phyloP scores from a whole-genome alignment of 2,113 vertebrate genomes.

The Neomonachus schauinslandi region DNA sequence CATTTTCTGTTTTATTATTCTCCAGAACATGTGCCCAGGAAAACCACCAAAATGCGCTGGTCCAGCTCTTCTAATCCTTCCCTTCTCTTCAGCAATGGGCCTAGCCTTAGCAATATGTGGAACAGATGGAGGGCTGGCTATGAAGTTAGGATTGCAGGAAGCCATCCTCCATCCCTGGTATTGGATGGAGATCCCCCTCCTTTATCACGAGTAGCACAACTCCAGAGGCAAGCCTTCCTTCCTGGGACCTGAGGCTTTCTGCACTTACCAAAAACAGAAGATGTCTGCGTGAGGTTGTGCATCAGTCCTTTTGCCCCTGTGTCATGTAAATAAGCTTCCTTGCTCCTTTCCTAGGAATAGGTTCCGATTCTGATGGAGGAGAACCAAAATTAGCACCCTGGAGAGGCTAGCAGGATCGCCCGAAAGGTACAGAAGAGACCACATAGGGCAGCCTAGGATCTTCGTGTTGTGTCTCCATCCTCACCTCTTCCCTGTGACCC shows the following conservation, averaged over 20 bases:
- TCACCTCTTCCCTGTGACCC: background rate
- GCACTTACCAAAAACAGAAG: background rate
- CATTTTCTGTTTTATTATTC: conserved; percentile 35
- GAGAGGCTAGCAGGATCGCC: background rate
- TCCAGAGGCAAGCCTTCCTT: conserved; percentile 12
- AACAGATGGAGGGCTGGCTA: background rate
- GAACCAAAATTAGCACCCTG: conserved; percentile 11
- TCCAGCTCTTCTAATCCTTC: conserved; percentile 5
- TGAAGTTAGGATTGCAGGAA: background rate
- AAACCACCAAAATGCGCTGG: background rate
- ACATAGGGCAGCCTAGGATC: background rate
- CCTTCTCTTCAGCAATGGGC: background rate
- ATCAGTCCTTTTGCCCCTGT: background rate
- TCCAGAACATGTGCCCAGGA: background rate
- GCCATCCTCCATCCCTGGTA: background rate
- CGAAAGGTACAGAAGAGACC: background rate
- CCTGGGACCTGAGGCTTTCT: background rate
- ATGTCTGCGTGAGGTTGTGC: background rate
- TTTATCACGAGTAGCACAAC: background rate
- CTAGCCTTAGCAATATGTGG: background rate
- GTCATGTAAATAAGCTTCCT: background rate
- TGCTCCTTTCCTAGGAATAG: background rate
- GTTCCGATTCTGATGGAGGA: conserved; percentile 21
- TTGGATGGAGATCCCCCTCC: too few species aligned
- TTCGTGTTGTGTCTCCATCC: background rate